Conservation (phyloP, 2,113 vertebrate genomes). For the Gopherus flavomarginatus region DNA sequence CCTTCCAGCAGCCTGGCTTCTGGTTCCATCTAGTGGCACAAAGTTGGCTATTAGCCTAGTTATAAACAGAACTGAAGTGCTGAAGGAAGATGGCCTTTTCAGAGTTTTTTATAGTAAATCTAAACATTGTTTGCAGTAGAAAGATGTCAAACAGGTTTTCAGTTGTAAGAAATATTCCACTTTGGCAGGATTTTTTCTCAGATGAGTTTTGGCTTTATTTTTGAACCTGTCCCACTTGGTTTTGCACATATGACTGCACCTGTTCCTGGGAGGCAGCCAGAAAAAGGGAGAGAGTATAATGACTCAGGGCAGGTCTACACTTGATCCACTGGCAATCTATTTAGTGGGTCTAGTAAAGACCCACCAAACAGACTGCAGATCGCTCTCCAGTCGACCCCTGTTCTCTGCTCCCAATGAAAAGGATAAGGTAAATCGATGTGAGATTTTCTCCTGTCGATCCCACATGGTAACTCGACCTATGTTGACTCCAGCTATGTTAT, state of each 20-base stretch:
- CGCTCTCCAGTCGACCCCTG: too few species aligned
- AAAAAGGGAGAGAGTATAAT: neutral
- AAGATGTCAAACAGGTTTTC: neutral
- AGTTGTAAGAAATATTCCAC: neutral
- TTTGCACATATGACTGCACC: neutral
- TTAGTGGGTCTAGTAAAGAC: too few species aligned
- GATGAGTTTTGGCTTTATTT: neutral
- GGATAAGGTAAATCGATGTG: too few species aligned
- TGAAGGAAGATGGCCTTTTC: neutral
- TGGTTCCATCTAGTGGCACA: neutral
- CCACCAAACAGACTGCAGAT: too few species aligned
- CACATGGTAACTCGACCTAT: too few species aligned
- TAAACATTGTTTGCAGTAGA: neutral
- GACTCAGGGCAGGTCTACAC: too few species aligned
- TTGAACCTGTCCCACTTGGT: neutral
- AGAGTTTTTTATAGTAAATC: neutral
- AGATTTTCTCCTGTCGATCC: too few species aligned
- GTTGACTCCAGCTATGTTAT: too few species aligned
- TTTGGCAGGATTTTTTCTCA: neutral
- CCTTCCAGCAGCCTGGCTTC: neutral
- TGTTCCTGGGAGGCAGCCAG: neutral
- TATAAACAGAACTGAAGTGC: neutral
- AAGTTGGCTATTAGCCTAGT: neutral
- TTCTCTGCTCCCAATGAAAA: too few species aligned
- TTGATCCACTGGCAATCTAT: too few species aligned